Evolutionary conservation across 2,113 vertebrate genomes (phyloP).

Genomic region (Pelodiscus sinensis): DNA sequence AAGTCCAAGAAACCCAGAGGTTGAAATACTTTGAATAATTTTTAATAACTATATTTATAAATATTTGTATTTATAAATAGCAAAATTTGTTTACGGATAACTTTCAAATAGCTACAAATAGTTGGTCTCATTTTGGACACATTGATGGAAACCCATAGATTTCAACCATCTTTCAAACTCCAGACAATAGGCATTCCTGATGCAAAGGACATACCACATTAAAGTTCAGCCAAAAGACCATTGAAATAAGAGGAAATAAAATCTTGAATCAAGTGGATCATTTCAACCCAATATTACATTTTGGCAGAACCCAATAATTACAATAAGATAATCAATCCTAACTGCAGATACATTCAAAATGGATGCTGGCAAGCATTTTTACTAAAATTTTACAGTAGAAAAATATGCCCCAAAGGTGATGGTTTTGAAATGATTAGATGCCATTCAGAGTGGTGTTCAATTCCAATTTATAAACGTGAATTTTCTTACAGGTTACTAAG

Average conservation of each 20-base stretch:
- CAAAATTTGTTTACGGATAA: not conserved
- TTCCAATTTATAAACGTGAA: not conserved
- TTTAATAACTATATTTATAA: not conserved
- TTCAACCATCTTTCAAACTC: not conserved
- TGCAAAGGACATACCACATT: not conserved
- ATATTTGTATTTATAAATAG: not conserved
- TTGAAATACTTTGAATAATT: not conserved
- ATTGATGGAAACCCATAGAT: not conserved
- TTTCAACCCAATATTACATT: not conserved
- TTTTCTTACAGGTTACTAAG: not conserved
- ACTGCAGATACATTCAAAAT: not conserved
- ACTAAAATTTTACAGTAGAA: not conserved
- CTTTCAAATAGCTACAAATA: not conserved
- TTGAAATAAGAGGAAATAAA: not conserved
- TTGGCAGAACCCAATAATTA: not conserved
- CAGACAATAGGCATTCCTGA: not conserved
- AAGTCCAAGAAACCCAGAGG: not conserved
- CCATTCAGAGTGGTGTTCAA: not conserved
- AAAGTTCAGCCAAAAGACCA: not conserved
- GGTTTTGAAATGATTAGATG: not conserved
- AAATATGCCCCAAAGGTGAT: not conserved
- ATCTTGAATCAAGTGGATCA: not conserved
- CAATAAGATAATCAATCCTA: not conserved
- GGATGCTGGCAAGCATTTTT: not conserved
- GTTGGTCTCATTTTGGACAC: not conserved